A percentile compares a stretch with the other conserved stretches of the same genome.
phyloP scores from a whole-genome alignment of 2,888 invertebrate species.

The Ellobium chinense region DNA sequence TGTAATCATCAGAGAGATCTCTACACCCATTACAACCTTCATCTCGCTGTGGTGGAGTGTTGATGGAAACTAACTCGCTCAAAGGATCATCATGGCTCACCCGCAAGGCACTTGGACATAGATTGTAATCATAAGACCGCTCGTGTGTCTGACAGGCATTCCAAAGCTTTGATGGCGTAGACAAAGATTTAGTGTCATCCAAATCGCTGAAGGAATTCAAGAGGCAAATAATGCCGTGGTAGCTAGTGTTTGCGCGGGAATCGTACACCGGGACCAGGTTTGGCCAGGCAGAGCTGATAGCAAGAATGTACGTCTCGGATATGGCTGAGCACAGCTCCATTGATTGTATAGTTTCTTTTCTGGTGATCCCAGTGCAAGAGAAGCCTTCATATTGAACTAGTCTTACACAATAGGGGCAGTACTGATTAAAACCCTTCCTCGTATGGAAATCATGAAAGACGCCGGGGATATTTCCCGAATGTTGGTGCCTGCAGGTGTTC shows the following conservation, averaged over 20 bases:
- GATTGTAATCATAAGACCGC: too few relatives aligned
- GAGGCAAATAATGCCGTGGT: neutral
- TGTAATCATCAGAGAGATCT: too few relatives aligned
- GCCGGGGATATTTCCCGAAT: neutral
- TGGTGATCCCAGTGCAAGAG: neutral
- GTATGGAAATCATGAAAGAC: neutral
- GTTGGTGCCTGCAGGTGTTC: neutral
- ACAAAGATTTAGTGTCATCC: too few relatives aligned
- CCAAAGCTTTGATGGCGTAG: too few relatives aligned
- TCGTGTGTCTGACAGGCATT: too few relatives aligned
- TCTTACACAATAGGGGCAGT: neutral
- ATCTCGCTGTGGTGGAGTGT: too few relatives aligned
- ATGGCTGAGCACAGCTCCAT: neutral
- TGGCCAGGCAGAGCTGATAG: neutral
- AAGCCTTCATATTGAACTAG: neutral
- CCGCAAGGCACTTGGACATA: too few relatives aligned
- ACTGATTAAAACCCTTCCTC: neutral
- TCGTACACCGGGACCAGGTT: too few relatives aligned
- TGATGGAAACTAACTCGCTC: too few relatives aligned
- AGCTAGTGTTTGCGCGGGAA: neutral
- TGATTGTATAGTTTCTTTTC: neutral
- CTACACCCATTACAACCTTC: too few relatives aligned
- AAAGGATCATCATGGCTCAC: too few relatives aligned
- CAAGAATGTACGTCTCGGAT: neutral
- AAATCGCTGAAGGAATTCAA: too few relatives aligned